Evolutionary conservation across 2,888 invertebrate species (phyloP).

Genomic region (Mythimna lalbum): DNA sequence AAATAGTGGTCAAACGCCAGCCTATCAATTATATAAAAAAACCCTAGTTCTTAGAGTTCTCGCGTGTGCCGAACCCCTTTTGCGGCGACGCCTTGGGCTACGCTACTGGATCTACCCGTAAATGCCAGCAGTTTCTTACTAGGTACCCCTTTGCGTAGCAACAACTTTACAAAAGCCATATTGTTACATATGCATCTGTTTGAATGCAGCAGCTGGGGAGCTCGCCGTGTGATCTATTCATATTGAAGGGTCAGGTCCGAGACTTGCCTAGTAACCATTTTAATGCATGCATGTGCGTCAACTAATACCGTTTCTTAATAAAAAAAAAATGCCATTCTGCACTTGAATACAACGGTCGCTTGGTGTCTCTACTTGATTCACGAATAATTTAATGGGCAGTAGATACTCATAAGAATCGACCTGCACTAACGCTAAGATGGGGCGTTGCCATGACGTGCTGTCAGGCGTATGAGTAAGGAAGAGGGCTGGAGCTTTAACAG

Average conservation of each 20-base stretch:
- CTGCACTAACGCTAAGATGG: too few species aligned
- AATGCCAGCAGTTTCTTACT: background rate
- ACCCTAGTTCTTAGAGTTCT: too few species aligned
- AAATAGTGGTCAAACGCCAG: too few species aligned
- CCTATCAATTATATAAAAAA: too few species aligned
- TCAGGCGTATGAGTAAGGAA: too few species aligned
- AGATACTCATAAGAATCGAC: too few species aligned
- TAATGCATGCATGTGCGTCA: background rate
- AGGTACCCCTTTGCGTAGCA: background rate
- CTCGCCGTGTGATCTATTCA: background rate
- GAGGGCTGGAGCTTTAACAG: too few species aligned
- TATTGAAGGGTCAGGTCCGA: background rate
- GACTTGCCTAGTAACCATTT: background rate
- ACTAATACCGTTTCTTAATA: background rate
- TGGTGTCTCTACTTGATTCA: too few species aligned
- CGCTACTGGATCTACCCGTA: background rate
- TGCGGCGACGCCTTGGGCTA: too few species aligned
- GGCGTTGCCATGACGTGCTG: too few species aligned
- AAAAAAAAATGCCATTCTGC: background rate
- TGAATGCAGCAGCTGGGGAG: background rate
- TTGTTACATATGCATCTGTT: background rate
- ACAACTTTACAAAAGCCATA: background rate
- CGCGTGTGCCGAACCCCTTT: too few species aligned
- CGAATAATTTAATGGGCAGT: too few species aligned
- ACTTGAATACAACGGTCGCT: background rate